Conservation (phyloP, 92 coral and sea anemone genomes). For the Porites evermanni region DNA sequence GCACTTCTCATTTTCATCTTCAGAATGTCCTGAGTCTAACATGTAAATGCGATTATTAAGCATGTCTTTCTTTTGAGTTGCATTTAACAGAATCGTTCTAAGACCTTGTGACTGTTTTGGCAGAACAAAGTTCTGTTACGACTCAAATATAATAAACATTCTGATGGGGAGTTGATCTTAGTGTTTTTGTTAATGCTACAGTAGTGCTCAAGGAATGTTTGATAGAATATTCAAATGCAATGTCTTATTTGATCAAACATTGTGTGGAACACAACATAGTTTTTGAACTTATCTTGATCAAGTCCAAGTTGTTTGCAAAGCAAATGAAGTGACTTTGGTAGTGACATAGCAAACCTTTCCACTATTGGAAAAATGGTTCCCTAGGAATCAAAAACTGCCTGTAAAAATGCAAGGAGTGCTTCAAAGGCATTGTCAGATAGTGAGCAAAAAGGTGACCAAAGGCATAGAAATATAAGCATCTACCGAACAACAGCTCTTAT, state of each 20-base stretch:
- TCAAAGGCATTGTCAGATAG: slow-evolving; percentile 79
- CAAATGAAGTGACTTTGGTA: slow-evolving; percentile 47
- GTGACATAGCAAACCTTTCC: slow-evolving; percentile 33
- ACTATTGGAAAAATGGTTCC: slow-evolving; percentile 44
- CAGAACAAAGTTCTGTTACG: no score
- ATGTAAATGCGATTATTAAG: no score
- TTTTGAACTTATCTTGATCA: slow-evolving; percentile 64
- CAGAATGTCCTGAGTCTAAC: no score
- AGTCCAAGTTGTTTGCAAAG: slow-evolving; percentile 61
- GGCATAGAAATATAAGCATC: slow-evolving; percentile 59
- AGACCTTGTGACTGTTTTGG: no score
- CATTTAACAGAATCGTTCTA: no score
- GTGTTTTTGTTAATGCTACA: no score
- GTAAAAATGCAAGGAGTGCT: slow-evolving; percentile 47
- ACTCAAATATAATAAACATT: no score
- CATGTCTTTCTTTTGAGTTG: no score
- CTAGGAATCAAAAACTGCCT: slow-evolving; percentile 53
- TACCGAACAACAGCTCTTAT: slow-evolving; percentile 38
- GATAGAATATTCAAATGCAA: no score
- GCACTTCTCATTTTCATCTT: no score
- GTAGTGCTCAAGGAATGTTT: no score
- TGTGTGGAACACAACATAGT: slow-evolving; percentile 67
- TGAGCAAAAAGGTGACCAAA: slow-evolving; percentile 76
- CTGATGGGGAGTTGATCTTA: no score
- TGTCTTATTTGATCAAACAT: not conserved